Conservation (phyloP, 2,797 vertebrate genomes). For the Halcyon badia region DNA sequence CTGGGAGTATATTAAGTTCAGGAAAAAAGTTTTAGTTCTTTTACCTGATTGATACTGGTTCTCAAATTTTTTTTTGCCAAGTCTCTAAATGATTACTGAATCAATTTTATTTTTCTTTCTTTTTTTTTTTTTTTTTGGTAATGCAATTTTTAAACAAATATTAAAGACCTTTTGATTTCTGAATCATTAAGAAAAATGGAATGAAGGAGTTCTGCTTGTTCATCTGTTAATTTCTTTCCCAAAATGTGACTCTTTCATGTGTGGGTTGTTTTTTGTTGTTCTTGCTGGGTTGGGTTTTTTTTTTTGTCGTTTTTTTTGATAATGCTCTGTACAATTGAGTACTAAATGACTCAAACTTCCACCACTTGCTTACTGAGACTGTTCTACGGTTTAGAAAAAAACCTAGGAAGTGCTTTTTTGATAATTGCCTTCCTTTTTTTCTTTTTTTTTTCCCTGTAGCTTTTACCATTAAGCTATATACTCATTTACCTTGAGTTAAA, state of each 20-base stretch:
- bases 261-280: not conserved
- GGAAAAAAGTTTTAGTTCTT: not conserved
- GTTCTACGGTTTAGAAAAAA: not conserved
- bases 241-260: not conserved
- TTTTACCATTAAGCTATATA: not conserved
- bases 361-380: not conserved
- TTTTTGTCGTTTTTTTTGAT: not conserved
- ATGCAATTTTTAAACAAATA: fast-evolving
- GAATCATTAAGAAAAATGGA: not conserved
- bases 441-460: too few species aligned
- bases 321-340: not conserved
- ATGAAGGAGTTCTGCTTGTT: not conserved
- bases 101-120: too few species aligned
- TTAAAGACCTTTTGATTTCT: not conserved
- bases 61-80: not conserved
- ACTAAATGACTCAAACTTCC: not conserved
- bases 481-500: not conserved
- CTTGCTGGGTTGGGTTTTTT: not conserved
- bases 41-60: not conserved
- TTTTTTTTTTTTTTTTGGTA: not conserved
- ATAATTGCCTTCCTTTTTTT: not conserved
- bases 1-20: not conserved
- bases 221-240: not conserved
- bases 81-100: not conserved
- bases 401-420: not conserved